Conservation (phyloP, 2,888 invertebrate genomes). For the Brachylomia viminalis region DNA sequence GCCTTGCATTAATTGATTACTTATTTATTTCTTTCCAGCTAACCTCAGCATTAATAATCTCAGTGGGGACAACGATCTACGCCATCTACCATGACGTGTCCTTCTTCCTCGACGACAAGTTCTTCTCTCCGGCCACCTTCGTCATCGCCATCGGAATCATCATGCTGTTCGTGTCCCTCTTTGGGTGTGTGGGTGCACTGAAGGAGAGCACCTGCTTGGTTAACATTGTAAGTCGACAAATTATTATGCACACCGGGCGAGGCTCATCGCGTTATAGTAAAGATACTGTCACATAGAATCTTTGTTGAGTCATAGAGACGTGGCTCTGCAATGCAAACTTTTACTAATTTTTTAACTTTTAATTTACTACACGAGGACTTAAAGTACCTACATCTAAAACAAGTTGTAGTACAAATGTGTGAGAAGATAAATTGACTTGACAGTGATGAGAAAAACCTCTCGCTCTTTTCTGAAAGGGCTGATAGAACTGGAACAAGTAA, state of each 20-base stretch:
- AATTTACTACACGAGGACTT: too few species aligned
- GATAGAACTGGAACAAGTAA: too few species aligned
- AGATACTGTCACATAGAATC: too few species aligned
- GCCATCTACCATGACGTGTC: slow-evolving; percentile 93
- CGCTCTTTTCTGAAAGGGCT: too few species aligned
- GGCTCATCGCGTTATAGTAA: neutral
- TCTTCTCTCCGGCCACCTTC: slow-evolving; percentile 95
- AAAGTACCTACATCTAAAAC: too few species aligned
- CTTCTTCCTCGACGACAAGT: slow-evolving; percentile 94
- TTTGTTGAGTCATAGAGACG: too few species aligned
- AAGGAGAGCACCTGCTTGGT: slow-evolving; percentile 96
- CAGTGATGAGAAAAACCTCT: too few species aligned
- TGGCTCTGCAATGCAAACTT: too few species aligned
- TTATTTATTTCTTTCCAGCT: slow-evolving; percentile 87
- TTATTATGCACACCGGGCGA: neutral
- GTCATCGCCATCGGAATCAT: slow-evolving; percentile 95
- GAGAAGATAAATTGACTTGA: too few species aligned
- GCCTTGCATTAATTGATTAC: too few species aligned
- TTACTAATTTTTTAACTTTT: too few species aligned
- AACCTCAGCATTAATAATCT: slow-evolving; percentile 93
- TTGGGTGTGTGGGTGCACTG: slow-evolving; percentile 97
- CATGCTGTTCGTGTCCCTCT: slow-evolving; percentile 95
- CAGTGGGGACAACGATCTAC: slow-evolving; percentile 93
- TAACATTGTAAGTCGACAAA: slow-evolving; percentile 92
- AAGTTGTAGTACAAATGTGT: too few species aligned